Percentiles rank a stretch among this genome's conserved stretches.
Conservation (phyloP, 2,113 vertebrate genomes). For the Isichthys henryi region DNA sequence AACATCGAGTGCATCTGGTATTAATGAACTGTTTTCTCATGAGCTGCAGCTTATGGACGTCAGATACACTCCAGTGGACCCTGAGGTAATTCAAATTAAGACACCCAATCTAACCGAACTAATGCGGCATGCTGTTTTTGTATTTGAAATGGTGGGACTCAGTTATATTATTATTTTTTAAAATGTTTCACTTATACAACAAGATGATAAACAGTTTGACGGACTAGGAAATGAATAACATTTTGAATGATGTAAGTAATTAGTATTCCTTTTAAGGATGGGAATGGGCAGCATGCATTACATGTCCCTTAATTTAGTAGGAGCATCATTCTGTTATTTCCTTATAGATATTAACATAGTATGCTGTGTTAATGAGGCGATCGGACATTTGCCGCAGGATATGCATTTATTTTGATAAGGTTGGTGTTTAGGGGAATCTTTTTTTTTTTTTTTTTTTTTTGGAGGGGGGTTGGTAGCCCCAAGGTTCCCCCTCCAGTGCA, state of each 20-base stretch:
- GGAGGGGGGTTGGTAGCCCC: neutral
- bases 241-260: neutral
- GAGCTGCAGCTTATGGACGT: slow-evolving; percentile 39
- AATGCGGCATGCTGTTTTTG: neutral
- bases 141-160: neutral
- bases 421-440: neutral
- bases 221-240: neutral
- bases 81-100: slow-evolving; percentile 34
- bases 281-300: neutral
- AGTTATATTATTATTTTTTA: neutral
- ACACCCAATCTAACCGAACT: neutral
- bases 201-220: neutral
- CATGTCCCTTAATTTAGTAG: neutral
- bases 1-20: slow-evolving; percentile 40
- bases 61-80: slow-evolving; percentile 32
- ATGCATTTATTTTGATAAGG: neutral
- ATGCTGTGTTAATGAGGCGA: neutral
- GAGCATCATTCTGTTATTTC: neutral
- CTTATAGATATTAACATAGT: neutral
- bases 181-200: neutral
- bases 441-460: neutral
- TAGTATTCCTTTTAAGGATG: neutral
- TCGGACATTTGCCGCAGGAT: neutral
- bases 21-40: slow-evolving; percentile 38
- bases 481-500: neutral